These are phyloP conservation scores for Aricia artaxerxes DNA, from an alignment of 2,888 invertebrate species.

Conservation along the genomic window DNA sequence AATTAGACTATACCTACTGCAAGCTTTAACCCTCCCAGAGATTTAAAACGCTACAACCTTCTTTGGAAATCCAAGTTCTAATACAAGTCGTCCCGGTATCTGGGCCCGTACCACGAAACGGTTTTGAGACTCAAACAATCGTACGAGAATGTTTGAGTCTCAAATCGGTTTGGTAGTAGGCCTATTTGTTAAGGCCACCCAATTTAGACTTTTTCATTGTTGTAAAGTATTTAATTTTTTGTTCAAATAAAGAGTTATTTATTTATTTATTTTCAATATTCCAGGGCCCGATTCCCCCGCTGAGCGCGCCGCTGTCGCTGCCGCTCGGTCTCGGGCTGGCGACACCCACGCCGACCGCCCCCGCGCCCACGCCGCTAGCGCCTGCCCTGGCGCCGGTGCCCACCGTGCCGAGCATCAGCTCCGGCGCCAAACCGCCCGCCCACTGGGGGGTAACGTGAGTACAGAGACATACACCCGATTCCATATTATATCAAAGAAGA, in stretches of 20 bases:
- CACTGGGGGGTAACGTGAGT: constrained; percentile 80
- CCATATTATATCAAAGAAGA: no score
- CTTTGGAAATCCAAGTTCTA: no score
- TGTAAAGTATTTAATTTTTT: not conserved
- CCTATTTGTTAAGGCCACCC: no score
- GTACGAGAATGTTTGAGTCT: no score
- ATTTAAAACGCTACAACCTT: no score
- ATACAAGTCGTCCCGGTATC: no score
- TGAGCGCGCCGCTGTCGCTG: constrained; percentile 55
- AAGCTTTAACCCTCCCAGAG: no score
- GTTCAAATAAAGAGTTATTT: not conserved
- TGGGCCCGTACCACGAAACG: no score
- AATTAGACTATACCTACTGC: no score
- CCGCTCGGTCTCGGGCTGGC: constrained; percentile 53
- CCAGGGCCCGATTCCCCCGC: constrained; percentile 50
- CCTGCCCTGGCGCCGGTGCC: constrained; percentile 76
- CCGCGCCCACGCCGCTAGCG: constrained; percentile 66
- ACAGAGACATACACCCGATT: constrained; percentile 40
- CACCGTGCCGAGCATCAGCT: constrained; percentile 75
- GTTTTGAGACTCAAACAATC: no score
- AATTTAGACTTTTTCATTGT: no score
- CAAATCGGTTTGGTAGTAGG: no score
- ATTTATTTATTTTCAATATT: not conserved
- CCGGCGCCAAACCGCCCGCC: constrained; percentile 73
- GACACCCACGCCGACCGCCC: constrained; percentile 67